Percentiles rank a stretch among this genome's conserved stretches.
Evolutionary conservation across 2,888 invertebrate species (phyloP).

Genomic region (Clepsis dumicolana): DNA sequence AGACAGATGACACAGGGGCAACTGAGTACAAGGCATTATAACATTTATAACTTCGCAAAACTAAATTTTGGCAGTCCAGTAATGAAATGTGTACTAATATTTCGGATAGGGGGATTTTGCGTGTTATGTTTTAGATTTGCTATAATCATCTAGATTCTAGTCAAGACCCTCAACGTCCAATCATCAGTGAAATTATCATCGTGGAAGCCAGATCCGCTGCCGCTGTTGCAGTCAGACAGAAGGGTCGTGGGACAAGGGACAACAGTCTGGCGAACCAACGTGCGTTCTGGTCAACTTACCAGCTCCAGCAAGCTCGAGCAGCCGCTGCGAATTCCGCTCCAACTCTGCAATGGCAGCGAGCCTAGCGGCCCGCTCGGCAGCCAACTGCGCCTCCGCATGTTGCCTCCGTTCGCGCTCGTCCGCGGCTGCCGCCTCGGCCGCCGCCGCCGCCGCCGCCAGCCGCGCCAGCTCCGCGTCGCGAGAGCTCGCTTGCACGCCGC

Average conservation of each 20-base stretch:
- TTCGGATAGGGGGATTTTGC: background rate
- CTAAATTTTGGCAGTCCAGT: background rate
- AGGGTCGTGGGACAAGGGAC: too few species aligned
- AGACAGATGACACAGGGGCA: background rate
- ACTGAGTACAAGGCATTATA: background rate
- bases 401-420: conserved; percentile 86
- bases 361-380: conserved; percentile 90
- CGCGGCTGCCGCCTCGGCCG: conserved; percentile 87
- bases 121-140: background rate
- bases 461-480: conserved; percentile 88
- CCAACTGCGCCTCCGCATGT: conserved; percentile 87
- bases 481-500: conserved; percentile 88
- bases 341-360: conserved; percentile 91
- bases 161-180: too few species aligned
- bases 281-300: conserved; percentile 62
- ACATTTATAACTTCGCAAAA: background rate
- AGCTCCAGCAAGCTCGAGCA: conserved; percentile 87
- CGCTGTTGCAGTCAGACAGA: too few species aligned
- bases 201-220: too few species aligned
- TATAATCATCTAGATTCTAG: background rate
- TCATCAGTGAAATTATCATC: too few species aligned
- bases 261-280: too few species aligned
- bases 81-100: background rate
- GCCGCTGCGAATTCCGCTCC: conserved; percentile 90
- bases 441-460: conserved; percentile 86